These are phyloP conservation scores for Oryzias sinensis DNA, from an alignment of 2,797 vertebrate genomes.

Conservation along the genomic window DNA sequence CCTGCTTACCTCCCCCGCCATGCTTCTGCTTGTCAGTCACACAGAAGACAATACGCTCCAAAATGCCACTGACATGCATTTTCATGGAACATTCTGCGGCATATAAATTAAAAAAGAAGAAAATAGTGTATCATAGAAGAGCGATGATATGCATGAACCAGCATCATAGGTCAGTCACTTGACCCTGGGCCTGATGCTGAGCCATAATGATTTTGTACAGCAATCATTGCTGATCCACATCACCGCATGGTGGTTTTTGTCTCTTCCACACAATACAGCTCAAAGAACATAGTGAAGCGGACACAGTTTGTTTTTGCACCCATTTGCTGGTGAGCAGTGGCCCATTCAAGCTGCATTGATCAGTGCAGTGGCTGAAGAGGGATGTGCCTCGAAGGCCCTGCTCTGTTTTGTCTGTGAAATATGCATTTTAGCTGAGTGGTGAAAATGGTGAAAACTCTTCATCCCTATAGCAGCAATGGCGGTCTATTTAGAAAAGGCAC, in stretches of 20 bases:
- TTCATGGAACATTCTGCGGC: constrained; percentile 26
- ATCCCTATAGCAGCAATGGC: constrained; percentile 36
- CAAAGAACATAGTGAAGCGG: constrained; percentile 64
- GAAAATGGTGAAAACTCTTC: constrained; percentile 46
- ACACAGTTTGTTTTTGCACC: constrained; percentile 60
- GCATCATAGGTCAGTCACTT: constrained; percentile 46
- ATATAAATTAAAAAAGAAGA: constrained; percentile 38
- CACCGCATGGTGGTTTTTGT: constrained; percentile 63
- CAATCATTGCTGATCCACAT: constrained; percentile 60
- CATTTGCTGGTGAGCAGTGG: constrained; percentile 53
- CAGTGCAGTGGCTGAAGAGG: constrained; percentile 39
- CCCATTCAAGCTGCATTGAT: constrained; percentile 67
- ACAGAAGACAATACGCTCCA: constrained; percentile 47
- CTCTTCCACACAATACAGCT: constrained; percentile 59
- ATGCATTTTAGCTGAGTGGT: constrained; percentile 47
- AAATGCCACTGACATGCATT: constrained; percentile 28
- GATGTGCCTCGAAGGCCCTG: constrained; percentile 54
- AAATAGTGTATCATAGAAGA: constrained; percentile 2
- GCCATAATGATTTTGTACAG: constrained; percentile 40
- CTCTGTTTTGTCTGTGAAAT: constrained; percentile 40
- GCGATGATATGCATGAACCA: constrained; percentile 14
- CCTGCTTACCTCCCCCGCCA: constrained; percentile 56
- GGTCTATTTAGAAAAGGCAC: constrained; percentile 48
- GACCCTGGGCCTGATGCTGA: constrained; percentile 49
- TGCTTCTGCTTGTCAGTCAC: constrained; percentile 36